phyloP scores from a whole-genome alignment of 2,797 vertebrate genomes.

The Myotis vivesi region DNA sequence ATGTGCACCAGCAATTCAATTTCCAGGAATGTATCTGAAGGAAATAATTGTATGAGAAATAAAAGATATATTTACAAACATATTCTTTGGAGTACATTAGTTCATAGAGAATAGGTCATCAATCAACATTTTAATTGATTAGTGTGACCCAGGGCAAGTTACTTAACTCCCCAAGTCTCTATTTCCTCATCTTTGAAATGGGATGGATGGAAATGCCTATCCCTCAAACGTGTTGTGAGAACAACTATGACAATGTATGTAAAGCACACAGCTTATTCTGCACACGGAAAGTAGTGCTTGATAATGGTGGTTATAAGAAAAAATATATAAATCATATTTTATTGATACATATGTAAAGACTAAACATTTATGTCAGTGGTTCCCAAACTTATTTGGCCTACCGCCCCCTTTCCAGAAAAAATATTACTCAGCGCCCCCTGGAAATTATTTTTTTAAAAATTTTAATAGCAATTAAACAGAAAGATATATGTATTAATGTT shows the following conservation, averaged over 20 bases:
- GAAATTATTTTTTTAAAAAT: too few relatives aligned
- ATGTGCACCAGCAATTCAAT: not conserved
- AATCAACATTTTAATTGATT: not conserved
- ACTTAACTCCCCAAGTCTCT: not conserved
- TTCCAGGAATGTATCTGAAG: slow-evolving; percentile 9
- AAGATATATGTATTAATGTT: too few relatives aligned
- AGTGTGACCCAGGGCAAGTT: not conserved
- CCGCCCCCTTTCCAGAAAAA: too few relatives aligned
- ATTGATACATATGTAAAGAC: not conserved
- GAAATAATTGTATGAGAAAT: not conserved
- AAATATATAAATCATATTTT: not conserved
- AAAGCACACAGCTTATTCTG: not conserved
- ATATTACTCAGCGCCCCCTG: too few relatives aligned
- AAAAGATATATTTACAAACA: not conserved
- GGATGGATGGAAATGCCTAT: not conserved
- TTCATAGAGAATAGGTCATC: not conserved
- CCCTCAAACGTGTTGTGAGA: not conserved
- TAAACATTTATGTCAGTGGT: not conserved
- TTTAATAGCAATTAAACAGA: too few relatives aligned
- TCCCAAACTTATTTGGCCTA: too few relatives aligned
- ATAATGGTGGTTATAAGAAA: not conserved
- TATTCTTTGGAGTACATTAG: not conserved
- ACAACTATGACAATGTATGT: not conserved
- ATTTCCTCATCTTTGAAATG: not conserved
- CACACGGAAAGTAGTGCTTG: not conserved